phyloP scores from a whole-genome alignment of 2,888 invertebrate species.

The Lobophora halterata region DNA sequence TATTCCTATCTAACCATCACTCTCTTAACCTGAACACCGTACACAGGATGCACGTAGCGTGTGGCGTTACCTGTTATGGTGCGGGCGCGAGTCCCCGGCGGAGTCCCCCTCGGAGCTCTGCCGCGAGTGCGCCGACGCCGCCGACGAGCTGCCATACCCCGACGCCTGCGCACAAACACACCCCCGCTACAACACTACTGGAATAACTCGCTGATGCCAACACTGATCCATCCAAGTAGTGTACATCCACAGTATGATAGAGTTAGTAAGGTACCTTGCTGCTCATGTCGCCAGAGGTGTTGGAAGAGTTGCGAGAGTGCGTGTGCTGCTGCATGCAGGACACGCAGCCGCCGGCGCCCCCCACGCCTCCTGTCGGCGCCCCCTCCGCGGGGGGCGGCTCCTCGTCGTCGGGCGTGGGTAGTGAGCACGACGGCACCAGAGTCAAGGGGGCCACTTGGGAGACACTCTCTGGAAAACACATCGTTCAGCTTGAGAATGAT shows the following conservation, averaged over 20 bases:
- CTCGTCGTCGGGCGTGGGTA: constrained; percentile 60
- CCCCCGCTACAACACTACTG: neutral
- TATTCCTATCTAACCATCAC: too few species aligned
- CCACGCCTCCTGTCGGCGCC: constrained; percentile 28
- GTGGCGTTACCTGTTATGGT: constrained; percentile 60
- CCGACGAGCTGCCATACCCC: constrained; percentile 92
- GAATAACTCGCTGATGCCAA: too few species aligned
- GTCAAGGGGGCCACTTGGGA: constrained; percentile 51
- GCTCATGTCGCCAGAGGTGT: constrained; percentile 83
- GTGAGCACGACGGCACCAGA: constrained; percentile 61
- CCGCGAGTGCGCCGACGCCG: constrained; percentile 91
- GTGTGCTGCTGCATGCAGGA: constrained; percentile 73
- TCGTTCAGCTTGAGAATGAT: too few species aligned
- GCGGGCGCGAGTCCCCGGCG: constrained; percentile 53
- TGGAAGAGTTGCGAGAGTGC: constrained; percentile 89
- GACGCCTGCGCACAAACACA: constrained; percentile 87
- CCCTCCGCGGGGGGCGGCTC: constrained; percentile 47
- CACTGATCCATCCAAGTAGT: too few species aligned
- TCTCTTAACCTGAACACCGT: too few species aligned
- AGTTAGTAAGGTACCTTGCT: constrained; percentile 54
- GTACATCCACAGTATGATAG: too few species aligned
- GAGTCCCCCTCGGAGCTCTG: constrained; percentile 91
- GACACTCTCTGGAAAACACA: constrained; percentile 46
- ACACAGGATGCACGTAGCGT: too few species aligned
- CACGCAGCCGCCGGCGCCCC: constrained; percentile 41